Base-by-base conservation (phyloP, 2,888 invertebrate genomes). In the Leptura quadrifasciata region DNA sequence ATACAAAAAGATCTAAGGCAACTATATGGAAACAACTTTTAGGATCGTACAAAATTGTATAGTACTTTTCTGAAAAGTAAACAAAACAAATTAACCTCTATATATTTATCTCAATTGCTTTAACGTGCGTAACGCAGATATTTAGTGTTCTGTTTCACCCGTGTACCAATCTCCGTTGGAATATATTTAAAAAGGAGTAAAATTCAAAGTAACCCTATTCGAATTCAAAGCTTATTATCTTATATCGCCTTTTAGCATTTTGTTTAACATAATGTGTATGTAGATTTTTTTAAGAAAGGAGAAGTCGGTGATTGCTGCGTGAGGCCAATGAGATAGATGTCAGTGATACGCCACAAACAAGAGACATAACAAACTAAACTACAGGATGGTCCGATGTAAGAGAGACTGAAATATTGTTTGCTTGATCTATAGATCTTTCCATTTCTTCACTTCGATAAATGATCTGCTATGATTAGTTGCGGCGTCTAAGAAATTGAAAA, bases 181-280 rank as follows among this genome's bases (percentile, higher is more conserved):
- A 52, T 21, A 52, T 52, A 35, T 65, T 65, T 24, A 65, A 54
- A 65, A 65, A 17, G 27, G 9, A 24, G 20, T 65, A 65, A 54
- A 63, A 65, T 24, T 21, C 39, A 65, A 47, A 65, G 24, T 54
- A 65, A 65, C 52, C 52, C 65, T 18, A 65, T 65, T 65, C 54
- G 65, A 65, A 65, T 69, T 69, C 57, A 39, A 69, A 55, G 57
- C 27, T 27, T 69, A 39, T 57, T 57, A 69, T 69, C 58, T 69
- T 69, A 57, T 39, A 57, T 69, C 57, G 55, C 20, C 69, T 20
- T 58, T 69, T 69, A 31, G 35, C 58, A 47, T 58, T 69, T 57
- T 69, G 57, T 58, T 58, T 58, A 69, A 58, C 69, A 58, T 57
- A 58, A 57, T 58, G 72, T 73, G 64, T 68, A 65, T 60, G 39